Evolutionary conservation across 2,113 vertebrate genomes (phyloP), one percentile per base, ranked within the genome.

Genomic region (Gadus chalcogrammus): DNA sequence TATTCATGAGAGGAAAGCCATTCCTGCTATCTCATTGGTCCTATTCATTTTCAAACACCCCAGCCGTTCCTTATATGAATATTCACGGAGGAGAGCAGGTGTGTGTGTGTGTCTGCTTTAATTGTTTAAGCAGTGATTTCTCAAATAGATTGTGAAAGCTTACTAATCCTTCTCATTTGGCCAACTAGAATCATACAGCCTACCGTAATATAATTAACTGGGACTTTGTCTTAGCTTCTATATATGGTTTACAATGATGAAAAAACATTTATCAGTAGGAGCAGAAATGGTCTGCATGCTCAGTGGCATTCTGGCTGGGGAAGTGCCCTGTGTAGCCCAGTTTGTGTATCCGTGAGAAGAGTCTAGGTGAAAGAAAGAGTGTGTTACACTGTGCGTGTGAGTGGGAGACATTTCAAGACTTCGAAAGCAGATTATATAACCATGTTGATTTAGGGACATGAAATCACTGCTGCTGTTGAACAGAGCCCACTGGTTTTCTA

Each of bases 361-460:
- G 28, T 42, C 15, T 17, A 35, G 17, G n/a, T 65, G 16, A 20
- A 48, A 17, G n/a, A 48, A 35, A 65, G 12, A 3, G 18, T 4
- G 4, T 35, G 31, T 35, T 35, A 35, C 4, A 35, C 15, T 17
- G 28, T 20, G 31, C 1, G 27, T 16, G 31, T 9, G 62, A 64
- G 28, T n/a, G 62, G 35, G 35, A 65, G 64, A 65, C 15, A 55
- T 28, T 35, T 35, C 31, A 35, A 35, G 31, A 35, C 31, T 35
- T 35, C 11, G 63, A 64, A 17, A 42, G 63, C 35, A n/a, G 31
- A 20, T 66, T 66, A 66, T 53, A 38, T 52, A 66, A 66, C 64
- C 11, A 8, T 64, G 64, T 66, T 66, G 42, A 12, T 52, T 66
- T 52, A 66, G 38, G 13, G 24, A 53, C 38, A 53, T 24, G 4